Evolutionary conservation across 2,888 invertebrate genomes (phyloP).

Genomic region (Trisateles emortualis): DNA sequence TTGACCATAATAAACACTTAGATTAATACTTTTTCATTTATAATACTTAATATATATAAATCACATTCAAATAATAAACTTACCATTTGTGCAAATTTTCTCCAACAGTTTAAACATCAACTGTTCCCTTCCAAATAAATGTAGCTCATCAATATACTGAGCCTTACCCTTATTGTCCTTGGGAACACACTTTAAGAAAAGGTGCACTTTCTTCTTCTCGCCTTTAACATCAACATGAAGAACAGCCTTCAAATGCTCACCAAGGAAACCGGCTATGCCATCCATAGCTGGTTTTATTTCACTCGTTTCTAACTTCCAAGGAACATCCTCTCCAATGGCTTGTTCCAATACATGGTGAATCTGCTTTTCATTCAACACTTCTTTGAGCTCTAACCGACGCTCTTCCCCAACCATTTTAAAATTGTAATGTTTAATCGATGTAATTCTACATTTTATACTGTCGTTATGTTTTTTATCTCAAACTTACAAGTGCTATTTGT

Average conservation of each 20-base stretch:
- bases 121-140: conserved; percentile 67
- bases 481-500: conserved; percentile 19
- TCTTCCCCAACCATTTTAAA: conserved; percentile 48
- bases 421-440: background rate
- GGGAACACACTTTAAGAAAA: conserved; percentile 74
- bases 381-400: conserved; percentile 37
- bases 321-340: conserved; percentile 32
- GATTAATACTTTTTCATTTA: too few species aligned
- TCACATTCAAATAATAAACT: conserved; percentile 13
- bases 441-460: conserved; percentile 21
- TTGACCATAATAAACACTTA: too few species aligned
- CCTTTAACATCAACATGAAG: conserved; percentile 51
- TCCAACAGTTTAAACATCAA: conserved; percentile 66
- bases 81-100: conserved; percentile 56
- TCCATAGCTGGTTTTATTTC: conserved; percentile 58
- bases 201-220: conserved; percentile 42
- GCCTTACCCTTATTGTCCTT: conserved; percentile 65
- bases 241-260: conserved; percentile 65
- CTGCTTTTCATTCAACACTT: conserved; percentile 59
- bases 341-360: conserved; percentile 53
- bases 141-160: conserved; percentile 59
- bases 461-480: conserved; percentile 21
- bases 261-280: conserved; percentile 72
- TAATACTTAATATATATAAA: too few species aligned
- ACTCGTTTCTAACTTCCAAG: conserved; percentile 43